Percentiles rank a stretch among this genome's conserved stretches.
Evolutionary conservation across 2,113 vertebrate genomes (phyloP).

Genomic region (Corythaeola cristata): DNA sequence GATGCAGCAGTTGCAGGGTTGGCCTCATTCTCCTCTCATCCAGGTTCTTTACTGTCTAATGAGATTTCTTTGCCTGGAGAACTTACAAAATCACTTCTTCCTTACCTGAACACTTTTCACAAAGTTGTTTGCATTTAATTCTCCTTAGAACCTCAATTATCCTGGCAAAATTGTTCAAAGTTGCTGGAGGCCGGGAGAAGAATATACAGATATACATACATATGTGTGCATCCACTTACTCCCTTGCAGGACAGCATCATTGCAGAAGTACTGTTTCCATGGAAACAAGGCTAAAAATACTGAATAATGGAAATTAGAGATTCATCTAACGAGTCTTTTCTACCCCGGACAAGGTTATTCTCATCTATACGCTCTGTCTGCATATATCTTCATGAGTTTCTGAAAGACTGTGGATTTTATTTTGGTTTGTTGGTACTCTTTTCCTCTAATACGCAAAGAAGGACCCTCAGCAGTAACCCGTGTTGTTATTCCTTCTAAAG

Average conservation of each 20-base stretch:
- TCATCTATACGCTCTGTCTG: not conserved
- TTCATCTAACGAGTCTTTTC: slow-evolving; percentile 10
- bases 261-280: slow-evolving; percentile 32
- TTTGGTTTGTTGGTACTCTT: not conserved
- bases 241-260: slow-evolving; percentile 1
- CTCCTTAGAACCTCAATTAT: not conserved
- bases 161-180: not conserved
- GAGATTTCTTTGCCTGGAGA: not conserved
- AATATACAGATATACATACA: not conserved
- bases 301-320: slow-evolving; percentile 40
- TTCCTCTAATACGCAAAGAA: not conserved
- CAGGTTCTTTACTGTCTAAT: not conserved
- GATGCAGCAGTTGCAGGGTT: not conserved
- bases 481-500: not conserved
- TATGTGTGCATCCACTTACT: not conserved
- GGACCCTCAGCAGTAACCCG: not conserved
- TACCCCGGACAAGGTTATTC: slow-evolving; percentile 8
- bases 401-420: not conserved
- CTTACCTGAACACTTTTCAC: not conserved
- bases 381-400: not conserved
- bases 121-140: not conserved
- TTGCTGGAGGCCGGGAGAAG: not conserved
- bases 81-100: not conserved
- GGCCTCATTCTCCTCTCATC: not conserved
- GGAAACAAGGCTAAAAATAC: slow-evolving; percentile 59